Evolutionary conservation across 2,797 vertebrate species (phyloP).

Genomic region (Pelochelys cantorii): DNA sequence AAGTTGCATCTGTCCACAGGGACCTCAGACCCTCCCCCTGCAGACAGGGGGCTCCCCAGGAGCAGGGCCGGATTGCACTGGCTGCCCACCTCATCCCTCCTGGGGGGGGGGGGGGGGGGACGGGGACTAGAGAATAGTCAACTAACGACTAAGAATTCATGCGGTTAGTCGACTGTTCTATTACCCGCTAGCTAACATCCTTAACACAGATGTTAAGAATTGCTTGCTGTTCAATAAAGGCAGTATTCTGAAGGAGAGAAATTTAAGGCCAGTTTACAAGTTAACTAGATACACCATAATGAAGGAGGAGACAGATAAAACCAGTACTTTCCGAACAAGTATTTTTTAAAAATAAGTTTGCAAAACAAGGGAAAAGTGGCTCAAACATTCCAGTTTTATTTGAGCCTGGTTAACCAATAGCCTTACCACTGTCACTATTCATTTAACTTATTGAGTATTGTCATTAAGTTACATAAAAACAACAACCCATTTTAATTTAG

Average conservation of each 20-base stretch:
- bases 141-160: too few species aligned
- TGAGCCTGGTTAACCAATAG: not conserved
- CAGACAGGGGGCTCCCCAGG: too few species aligned
- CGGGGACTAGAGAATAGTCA: too few species aligned
- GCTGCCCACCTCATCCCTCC: too few species aligned
- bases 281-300: not conserved
- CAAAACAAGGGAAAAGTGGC: not conserved
- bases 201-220: not conserved
- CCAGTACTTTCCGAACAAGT: not conserved
- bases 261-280: not conserved
- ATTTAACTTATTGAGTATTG: not conserved
- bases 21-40: too few species aligned
- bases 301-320: not conserved
- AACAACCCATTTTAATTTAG: not conserved
- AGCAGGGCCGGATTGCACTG: too few species aligned
- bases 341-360: not conserved
- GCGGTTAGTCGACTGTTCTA: too few species aligned
- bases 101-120: too few species aligned
- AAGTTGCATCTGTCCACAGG: too few species aligned
- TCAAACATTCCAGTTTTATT: not conserved
- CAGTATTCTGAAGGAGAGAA: not conserved
- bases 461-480: too few species aligned
- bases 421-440: rapidly evolving
- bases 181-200: too few species aligned
- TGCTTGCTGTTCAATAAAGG: not conserved